Evolutionary conservation across 64 coral and sea anemone genomes (phyloP), one percentile per base, ranked within the genome.

Genomic region (Anthopleura sola): DNA sequence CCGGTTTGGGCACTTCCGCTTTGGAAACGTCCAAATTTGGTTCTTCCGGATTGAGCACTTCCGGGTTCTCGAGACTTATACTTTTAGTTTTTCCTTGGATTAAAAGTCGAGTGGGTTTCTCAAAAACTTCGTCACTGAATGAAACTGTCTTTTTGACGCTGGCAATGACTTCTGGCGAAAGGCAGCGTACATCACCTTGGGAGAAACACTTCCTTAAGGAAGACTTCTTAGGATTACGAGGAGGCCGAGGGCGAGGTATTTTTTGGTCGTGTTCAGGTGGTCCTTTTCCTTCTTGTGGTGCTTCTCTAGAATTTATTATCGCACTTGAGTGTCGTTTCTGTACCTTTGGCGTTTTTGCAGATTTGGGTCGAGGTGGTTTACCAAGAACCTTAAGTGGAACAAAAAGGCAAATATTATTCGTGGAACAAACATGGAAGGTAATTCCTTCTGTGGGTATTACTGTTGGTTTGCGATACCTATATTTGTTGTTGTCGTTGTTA

Each of bases 321-420:
- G 1, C n/a, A 36, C 32, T 47, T 31, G 80, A 82, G 13, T 26
- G 84, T 29, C 49, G 56, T 83, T 88, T 89, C 23, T 81, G 79
- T 16, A 20, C 31, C 34, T 86, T 92, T 64, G 81, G 66, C 34
- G 32, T 82, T 58, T 47, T 74, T 31, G 75, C 54, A 16, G 84
- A 86, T 29, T 81, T 85, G 58, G 94, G 94, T 78, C 91, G 80
- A 29, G 94, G 94, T 62, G 87, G 94, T 82, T 97, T 97, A 49
- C 87, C 81, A 79, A 54, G 44, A 5, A 90, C 80, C 94, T 97
- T 49, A 51, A 56, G 86, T 80, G 33, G 36, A 2, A 91, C 13
- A 17, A 16, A 32, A 3, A 71, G 28, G 5, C 4, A 58, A 20
- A 58, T 18, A 58, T 3, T 62, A 10, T 23, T 62, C 16, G 11